Evolutionary conservation across 2,113 vertebrate genomes (phyloP), one percentile per base, ranked within the genome.

Genomic region (Lycaon pictus): DNA sequence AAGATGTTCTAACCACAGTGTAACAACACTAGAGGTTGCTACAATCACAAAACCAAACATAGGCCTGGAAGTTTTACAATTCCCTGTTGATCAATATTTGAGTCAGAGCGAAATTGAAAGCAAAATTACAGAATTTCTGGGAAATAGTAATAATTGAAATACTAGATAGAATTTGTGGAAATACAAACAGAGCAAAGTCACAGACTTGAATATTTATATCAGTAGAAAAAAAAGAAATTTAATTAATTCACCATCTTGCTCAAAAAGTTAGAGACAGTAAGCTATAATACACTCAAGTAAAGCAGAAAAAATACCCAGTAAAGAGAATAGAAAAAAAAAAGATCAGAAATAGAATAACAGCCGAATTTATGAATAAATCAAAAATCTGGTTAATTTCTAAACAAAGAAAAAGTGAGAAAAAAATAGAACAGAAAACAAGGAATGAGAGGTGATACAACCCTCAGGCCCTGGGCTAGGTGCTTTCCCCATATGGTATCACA

Each of bases 401-500:
- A 11, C 87, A 65, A 82, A 83, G 48, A 22, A 51, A 60, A 69
- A 60, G 17, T 5, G 48, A 23, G 37, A 29, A 58, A 5, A 69
- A 6, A 20, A 23, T 13, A 12, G 37, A 35, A 35, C 23, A 37
- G 60, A 32, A 53, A 62, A 19, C 8, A 29, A 60, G 43, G 23
- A 25, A 37, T 5, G 37, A 5, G 27, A 25, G 4, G 32, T 0
- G 55, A 1, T 1, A 2, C 1, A 16, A 20, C 20, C 37, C 25
- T 7, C 2, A 29, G 48, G n/a, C 43, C 1, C 19, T 1, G 29
- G 2, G 74, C 85, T 32, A 0, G 5, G 29, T 16, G 43, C 43
- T 43, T 43, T 43, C 43, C 43, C 43, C 43, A 43, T 43, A 43
- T 43, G 43, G 43, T 7, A 43, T 43, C 43, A 43, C 43, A 43